Evolutionary conservation across 2,888 invertebrate genomes (phyloP).

Genomic region (Danaus chrysippus): DNA sequence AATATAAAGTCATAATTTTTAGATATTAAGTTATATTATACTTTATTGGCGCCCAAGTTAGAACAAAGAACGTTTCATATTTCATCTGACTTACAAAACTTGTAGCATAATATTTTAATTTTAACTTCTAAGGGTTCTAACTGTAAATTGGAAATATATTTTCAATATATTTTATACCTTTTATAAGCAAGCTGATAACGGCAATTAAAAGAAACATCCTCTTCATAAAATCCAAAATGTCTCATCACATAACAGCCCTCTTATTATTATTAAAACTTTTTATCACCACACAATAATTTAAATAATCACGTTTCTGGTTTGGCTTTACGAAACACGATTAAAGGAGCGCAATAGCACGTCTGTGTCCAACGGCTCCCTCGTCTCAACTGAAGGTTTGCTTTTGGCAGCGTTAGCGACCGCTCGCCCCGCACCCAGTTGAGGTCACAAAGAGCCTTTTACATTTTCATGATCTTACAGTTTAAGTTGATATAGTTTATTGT

Average conservation of each 20-base stretch:
- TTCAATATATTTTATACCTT: slow-evolving; percentile 49
- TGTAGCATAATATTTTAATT: not conserved
- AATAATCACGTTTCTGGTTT: not conserved
- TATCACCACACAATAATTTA: slow-evolving; percentile 33
- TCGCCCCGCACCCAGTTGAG: slow-evolving; percentile 58
- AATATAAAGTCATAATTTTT: too few species aligned
- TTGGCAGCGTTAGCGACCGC: slow-evolving; percentile 47
- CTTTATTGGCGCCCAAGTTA: slow-evolving; percentile 1
- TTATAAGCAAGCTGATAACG: slow-evolving; percentile 63
- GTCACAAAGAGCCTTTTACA: slow-evolving; percentile 57
- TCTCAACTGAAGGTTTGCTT: slow-evolving; percentile 54
- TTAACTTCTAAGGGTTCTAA: not conserved
- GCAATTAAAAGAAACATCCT: slow-evolving; percentile 70
- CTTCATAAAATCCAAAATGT: slow-evolving; percentile 54
- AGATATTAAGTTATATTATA: not conserved
- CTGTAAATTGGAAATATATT: not conserved
- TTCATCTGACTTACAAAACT: not conserved
- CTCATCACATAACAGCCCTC: slow-evolving; percentile 62
- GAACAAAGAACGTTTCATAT: slow-evolving; percentile 2
- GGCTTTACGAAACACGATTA: not conserved
- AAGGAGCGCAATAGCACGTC: slow-evolving; percentile 39
- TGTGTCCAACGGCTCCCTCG: slow-evolving; percentile 41
- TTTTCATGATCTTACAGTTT: slow-evolving; percentile 66
- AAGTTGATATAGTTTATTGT: slow-evolving; percentile 55
- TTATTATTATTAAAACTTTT: slow-evolving; percentile 32